Percentiles rank a stretch among this genome's conserved stretches.
Conservation (phyloP, 1,140 invertebrate genomes). For the Temnothorax curvispinosus region DNA sequence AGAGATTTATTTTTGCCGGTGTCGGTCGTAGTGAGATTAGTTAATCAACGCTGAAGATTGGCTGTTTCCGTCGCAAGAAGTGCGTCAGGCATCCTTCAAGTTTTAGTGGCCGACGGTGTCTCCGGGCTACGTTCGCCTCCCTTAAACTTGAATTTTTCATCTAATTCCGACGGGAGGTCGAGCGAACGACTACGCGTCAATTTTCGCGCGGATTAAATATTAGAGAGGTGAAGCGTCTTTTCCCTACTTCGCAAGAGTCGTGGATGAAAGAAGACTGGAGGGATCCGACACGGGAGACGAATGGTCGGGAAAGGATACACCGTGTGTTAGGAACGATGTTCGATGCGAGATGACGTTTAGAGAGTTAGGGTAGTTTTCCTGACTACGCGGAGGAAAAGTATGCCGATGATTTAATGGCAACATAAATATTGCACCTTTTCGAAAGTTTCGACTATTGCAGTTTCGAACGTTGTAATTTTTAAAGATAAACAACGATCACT, state of each 20-base stretch:
- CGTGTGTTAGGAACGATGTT: constrained; percentile 56
- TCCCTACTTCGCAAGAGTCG: background rate
- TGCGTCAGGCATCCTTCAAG: constrained; percentile 37
- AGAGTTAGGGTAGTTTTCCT: constrained; percentile 63
- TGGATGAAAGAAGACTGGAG: constrained; percentile 39
- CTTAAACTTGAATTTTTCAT: constrained; percentile 70
- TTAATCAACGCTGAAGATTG: constrained; percentile 58
- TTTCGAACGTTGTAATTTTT: constrained; percentile 38
- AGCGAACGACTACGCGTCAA: constrained; percentile 51
- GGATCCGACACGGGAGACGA: constrained; percentile 54
- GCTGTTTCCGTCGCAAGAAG: constrained; percentile 36
- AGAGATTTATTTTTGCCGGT: constrained; percentile 49
- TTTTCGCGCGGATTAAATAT: constrained; percentile 73
- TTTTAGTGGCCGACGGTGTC: constrained; percentile 44
- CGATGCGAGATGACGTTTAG: constrained; percentile 68
- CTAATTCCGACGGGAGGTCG: constrained; percentile 46
- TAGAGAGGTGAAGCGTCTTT: constrained; percentile 42
- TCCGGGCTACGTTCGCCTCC: constrained; percentile 10
- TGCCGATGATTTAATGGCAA: constrained; percentile 64
- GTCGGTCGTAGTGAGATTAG: constrained; percentile 45
- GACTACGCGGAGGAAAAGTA: background rate
- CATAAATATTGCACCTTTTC: constrained; percentile 67
- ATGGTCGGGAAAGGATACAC: constrained; percentile 41
- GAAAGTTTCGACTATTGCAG: constrained; percentile 38
- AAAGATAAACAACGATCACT: background rate